Evolutionary conservation across 2,113 vertebrate genomes (phyloP), one percentile per base, ranked within the genome.

Genomic region (Entelurus aequoreus): DNA sequence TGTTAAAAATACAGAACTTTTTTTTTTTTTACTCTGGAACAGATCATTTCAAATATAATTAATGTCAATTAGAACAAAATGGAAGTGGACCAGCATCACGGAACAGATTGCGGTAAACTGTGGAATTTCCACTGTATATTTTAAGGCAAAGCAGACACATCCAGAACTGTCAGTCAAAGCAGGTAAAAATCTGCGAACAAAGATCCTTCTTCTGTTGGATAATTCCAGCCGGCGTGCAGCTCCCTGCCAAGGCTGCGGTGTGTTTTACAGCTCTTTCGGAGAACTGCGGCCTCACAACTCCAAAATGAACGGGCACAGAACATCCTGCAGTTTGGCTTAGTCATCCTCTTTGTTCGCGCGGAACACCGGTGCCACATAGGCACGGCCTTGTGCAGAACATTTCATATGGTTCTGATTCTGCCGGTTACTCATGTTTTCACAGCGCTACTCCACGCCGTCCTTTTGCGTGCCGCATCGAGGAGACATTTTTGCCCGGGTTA

Each of bases 311-410:
- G 78, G 84, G 85, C 76, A 81, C 62, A 80, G 64, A 82, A 81
- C 74, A 73, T 82, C 80, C 79, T 63, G 46, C 72, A 77, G 66
- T 74, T 63, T 35, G 58, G 76, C 87, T 82, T 83, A 86, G 81
- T 86, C 86, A 87, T 86, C 78, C 80, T 81, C 80, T 84, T 76
- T 84, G 81, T 80, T 81, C 78, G 82, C 57, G 53, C 58, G 40
- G 71, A 83, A 73, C 81, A 68, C 81, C 6, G 61, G 53, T 70
- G 69, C 72, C 75, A 44, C 70, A 79, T 82, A 79, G 85, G 83
- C 79, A 84, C 10, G 50, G 71, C 77, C 74, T 75, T 79, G 72
- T 77, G 79, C 67, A 60, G 68, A 74, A 71, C 62, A 62, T 77
- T 82, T 85, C 81, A 85, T 72, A 42, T 82, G 83, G 82, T 87